Conservation (phyloP, 1,140 invertebrate species). For the Theocolax elegans region DNA sequence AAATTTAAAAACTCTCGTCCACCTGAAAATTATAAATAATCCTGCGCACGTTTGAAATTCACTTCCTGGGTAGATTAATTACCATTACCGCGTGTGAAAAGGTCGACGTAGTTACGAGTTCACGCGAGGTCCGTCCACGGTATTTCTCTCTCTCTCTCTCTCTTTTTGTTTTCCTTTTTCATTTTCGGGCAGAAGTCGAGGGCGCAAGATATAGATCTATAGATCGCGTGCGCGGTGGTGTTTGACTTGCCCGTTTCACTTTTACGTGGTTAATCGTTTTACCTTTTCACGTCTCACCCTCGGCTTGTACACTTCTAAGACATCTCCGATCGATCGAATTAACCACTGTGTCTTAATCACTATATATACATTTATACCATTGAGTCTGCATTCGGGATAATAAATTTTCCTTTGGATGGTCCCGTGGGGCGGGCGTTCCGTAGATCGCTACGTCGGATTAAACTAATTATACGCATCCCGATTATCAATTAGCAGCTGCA, state of each 20-base stretch:
- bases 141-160: no score
- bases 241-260: no score
- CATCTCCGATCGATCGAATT: not conserved
- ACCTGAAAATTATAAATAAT: no score
- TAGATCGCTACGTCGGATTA: constrained; percentile 23
- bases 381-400: no score
- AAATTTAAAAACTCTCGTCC: no score
- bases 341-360: no score
- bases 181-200: not conserved
- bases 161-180: not conserved
- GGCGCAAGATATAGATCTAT: constrained; percentile 5
- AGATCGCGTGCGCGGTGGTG: constrained; percentile 5
- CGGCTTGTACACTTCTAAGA: not conserved
- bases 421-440: not conserved
- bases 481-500: constrained; percentile 28
- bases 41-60: constrained; percentile 13
- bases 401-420: constrained; percentile 14
- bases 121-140: no score
- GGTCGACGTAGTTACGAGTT: not conserved
- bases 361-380: no score
- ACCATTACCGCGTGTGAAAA: not conserved
- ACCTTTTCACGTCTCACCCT: not conserved
- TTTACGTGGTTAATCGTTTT: constrained; percentile 10
- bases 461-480: constrained; percentile 22
- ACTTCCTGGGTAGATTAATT: constrained; percentile 13